Base-by-base conservation (phyloP, 2,888 invertebrate species). In the Macaria liturata region DNA sequence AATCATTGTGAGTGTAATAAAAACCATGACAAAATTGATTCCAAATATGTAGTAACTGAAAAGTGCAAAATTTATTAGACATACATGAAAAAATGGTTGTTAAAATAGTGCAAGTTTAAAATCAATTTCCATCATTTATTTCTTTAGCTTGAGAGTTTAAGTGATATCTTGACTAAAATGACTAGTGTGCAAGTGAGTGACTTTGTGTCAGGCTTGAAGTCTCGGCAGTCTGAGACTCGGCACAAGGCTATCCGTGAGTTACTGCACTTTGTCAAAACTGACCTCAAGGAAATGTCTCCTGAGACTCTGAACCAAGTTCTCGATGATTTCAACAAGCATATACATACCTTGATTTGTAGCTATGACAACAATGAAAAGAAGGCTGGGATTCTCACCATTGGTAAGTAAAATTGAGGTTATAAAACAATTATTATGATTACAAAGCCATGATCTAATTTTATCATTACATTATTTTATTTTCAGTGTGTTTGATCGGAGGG, bases 251-350 rank as follows among this genome's bases (percentile, higher is more conserved):
- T 98, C 4, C 95, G 96, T 64, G 98, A 98, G 71, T 92, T 99
- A 44, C 95, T 97, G 68, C 95, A 96, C 64, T 98, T 97, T 82
- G 97, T 96, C 2, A 97, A 96, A 81, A 97, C 97, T 7, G 98
- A 98, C 74, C 84, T 98, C 57, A 93, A 97, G 3, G 98, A 98
- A 88, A 96, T 97, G 84, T 95, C 97, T 0, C 95, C 95, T 52
- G 98, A 98, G 75, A 96, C 97, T 71, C 93, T 97, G 63, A 95
- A 95, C 39, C 93, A 94, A 56, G 97, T 98, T 74, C 95, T 98
- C 81, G 98, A 99, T 79, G 97, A 98, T 65, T 97, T 98, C 76
- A 98, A 98, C 82, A 97, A 97, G 80, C 97, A 98, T 75, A 98
- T 99, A 66, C 97, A 97, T 80, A 96, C 97, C 76, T 96, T 98